phyloP scores from a whole-genome alignment of 37 sponge, comb jelly and placozoan genomes.

The Ephydatia muelleri region DNA sequence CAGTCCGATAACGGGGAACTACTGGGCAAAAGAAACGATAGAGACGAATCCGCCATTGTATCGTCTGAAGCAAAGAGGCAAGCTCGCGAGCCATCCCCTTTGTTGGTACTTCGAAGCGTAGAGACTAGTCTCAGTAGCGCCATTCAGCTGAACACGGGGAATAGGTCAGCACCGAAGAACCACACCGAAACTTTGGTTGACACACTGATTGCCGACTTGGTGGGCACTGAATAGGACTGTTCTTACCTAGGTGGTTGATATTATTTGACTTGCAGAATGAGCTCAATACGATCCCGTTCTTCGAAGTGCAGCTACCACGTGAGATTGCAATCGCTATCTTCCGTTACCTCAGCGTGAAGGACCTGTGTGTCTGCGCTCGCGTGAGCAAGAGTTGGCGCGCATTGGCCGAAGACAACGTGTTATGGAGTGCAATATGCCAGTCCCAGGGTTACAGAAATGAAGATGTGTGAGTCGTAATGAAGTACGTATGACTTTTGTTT shows the following conservation, averaged over 20 bases:
- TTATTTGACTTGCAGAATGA: slow-evolving; percentile 62
- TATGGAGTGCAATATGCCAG: slow-evolving; percentile 59
- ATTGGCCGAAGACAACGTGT: slow-evolving; percentile 75
- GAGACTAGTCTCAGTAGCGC: background rate
- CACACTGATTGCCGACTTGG: slow-evolving; percentile 67
- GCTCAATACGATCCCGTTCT: slow-evolving; percentile 77
- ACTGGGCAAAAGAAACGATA: background rate
- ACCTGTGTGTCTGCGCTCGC: slow-evolving; percentile 66
- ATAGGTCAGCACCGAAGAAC: background rate
- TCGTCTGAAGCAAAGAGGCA: background rate
- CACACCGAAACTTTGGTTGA: slow-evolving; percentile 46
- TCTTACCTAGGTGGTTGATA: background rate
- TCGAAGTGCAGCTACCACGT: slow-evolving; percentile 72
- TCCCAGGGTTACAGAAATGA: slow-evolving; percentile 15
- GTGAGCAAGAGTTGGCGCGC: slow-evolving; percentile 72
- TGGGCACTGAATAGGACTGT: slow-evolving; percentile 24
- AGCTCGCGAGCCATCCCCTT: slow-evolving; percentile 7
- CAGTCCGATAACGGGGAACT: background rate
- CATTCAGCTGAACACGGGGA: background rate
- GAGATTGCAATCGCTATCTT: slow-evolving; percentile 74
- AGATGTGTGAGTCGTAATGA: slow-evolving; percentile 16
- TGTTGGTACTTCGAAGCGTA: slow-evolving; percentile 25
- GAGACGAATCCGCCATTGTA: background rate
- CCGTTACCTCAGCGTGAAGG: slow-evolving; percentile 40
- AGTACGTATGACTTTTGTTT: too few relatives aligned